Percentiles rank a stretch among this genome's conserved stretches.
Conservation (phyloP, 2,113 vertebrate genomes). For the Syngnathoides biaculeatus region DNA sequence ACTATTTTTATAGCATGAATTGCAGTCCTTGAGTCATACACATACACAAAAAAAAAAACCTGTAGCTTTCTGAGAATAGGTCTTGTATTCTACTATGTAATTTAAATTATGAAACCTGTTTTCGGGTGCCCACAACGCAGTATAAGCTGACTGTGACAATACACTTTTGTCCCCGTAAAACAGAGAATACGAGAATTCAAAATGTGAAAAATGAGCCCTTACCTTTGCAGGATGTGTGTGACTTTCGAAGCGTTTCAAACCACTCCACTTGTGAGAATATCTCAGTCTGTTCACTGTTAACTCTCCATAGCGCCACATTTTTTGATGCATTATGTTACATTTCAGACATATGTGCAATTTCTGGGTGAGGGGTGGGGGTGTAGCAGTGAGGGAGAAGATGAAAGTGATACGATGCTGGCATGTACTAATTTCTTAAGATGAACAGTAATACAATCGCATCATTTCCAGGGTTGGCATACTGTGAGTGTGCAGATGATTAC, state of each 20-base stretch:
- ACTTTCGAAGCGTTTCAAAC: slow-evolving; percentile 35
- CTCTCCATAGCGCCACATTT: slow-evolving; percentile 46
- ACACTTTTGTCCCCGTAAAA: no score
- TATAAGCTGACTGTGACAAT: no score
- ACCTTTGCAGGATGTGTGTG: slow-evolving; percentile 44
- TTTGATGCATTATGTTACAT: slow-evolving; percentile 69
- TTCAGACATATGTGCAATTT: slow-evolving; percentile 65
- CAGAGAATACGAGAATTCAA: no score
- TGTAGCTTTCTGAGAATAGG: no score
- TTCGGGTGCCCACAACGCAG: no score
- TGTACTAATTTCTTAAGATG: neutral
- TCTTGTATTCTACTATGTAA: no score
- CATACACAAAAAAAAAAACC: no score
- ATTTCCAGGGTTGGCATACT: neutral
- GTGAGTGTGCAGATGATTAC: neutral
- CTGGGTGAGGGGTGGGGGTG: neutral
- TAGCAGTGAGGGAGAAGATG: slow-evolving; percentile 19
- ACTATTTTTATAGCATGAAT: no score
- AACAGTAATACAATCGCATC: neutral
- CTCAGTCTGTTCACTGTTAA: slow-evolving; percentile 47
- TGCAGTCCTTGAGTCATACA: no score
- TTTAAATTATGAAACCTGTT: no score
- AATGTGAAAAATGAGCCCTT: slow-evolving; percentile 30
- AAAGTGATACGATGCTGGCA: slow-evolving; percentile 28
- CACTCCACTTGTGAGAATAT: slow-evolving; percentile 34